A percentile compares a stretch with the other conserved stretches of the same genome.
Conservation (phyloP, 2,888 invertebrate genomes). For the Timandra comae region DNA sequence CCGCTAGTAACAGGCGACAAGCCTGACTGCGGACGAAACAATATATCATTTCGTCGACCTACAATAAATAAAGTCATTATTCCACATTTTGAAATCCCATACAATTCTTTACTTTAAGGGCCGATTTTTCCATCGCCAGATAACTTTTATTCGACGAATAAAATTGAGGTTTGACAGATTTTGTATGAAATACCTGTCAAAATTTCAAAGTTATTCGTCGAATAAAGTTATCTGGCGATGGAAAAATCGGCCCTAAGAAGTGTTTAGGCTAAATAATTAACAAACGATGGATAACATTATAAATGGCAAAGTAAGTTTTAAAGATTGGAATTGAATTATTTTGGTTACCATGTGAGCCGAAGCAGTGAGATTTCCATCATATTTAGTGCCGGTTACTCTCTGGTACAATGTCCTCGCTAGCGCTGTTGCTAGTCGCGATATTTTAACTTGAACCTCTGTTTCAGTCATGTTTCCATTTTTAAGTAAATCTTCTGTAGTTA, state of each 20-base stretch:
- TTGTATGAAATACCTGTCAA: too few relatives aligned
- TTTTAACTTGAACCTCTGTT: slow-evolving; percentile 77
- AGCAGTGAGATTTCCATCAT: slow-evolving; percentile 45
- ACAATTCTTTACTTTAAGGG: too few relatives aligned
- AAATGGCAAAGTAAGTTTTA: background rate
- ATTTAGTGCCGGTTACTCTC: slow-evolving; percentile 69
- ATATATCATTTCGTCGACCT: slow-evolving; percentile 85
- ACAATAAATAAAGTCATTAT: slow-evolving; percentile 4
- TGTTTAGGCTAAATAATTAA: background rate
- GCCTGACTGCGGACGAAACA: slow-evolving; percentile 85
- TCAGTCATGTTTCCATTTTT: slow-evolving; percentile 52
- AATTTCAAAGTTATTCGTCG: too few relatives aligned
- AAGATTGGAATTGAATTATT: background rate
- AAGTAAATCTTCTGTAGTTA: slow-evolving; percentile 49
- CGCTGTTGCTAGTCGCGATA: slow-evolving; percentile 80
- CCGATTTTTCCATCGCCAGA: too few relatives aligned
- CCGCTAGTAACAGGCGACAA: slow-evolving; percentile 79
- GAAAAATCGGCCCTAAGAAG: too few relatives aligned
- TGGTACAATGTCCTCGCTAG: slow-evolving; percentile 81
- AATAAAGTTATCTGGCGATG: too few relatives aligned
- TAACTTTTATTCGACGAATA: too few relatives aligned
- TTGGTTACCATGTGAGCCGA: slow-evolving; percentile 61
- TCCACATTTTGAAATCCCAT: background rate
- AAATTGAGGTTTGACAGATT: too few relatives aligned
- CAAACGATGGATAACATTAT: background rate